A percentile compares a stretch with the other conserved stretches of the same genome.
Conservation (phyloP, 2,797 vertebrate genomes). For the Centroberyx gerrardi region DNA sequence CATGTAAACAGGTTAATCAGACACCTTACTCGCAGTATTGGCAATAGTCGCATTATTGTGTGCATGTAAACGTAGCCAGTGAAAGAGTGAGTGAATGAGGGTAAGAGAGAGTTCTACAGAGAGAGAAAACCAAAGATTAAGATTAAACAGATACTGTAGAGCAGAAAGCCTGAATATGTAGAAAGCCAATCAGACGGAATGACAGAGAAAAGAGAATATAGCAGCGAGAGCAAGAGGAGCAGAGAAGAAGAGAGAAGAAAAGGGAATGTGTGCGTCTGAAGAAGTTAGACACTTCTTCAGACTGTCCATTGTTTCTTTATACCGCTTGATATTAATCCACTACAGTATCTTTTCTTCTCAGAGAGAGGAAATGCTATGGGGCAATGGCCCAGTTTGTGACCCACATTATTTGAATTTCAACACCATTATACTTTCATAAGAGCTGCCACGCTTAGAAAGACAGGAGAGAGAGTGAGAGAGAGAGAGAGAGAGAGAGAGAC, state of each 20-base stretch:
- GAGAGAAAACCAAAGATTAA: conserved; percentile 8
- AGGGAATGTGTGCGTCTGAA: conserved; percentile 26
- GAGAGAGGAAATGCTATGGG: conserved; percentile 64
- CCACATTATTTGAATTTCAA: conserved; percentile 81
- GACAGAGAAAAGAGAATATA: conserved; percentile 33
- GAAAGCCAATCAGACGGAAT: conserved; percentile 14
- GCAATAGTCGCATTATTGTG: too few species aligned
- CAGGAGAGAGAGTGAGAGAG: conserved; percentile 84
- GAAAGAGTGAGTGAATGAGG: too few species aligned
- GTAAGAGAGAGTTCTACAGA: not conserved
- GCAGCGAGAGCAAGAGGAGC: conserved; percentile 18
- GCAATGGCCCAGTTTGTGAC: conserved; percentile 82
- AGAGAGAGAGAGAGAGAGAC: conserved; percentile 81
- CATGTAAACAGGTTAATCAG: too few species aligned
- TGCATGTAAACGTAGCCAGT: too few species aligned
- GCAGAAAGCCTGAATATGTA: conserved; percentile 9
- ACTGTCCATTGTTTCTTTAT: conserved; percentile 64
- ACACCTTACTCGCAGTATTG: too few species aligned
- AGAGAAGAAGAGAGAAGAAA: conserved; percentile 11
- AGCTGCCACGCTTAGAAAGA: conserved; percentile 80
- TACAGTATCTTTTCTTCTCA: conserved; percentile 82
- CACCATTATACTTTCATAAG: conserved; percentile 76
- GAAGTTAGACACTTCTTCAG: conserved; percentile 44
- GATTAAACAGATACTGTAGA: conserved; percentile 12
- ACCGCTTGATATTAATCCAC: conserved; percentile 87